Base-by-base conservation (phyloP, 2,888 invertebrate genomes). In the Macrophya annulata region DNA sequence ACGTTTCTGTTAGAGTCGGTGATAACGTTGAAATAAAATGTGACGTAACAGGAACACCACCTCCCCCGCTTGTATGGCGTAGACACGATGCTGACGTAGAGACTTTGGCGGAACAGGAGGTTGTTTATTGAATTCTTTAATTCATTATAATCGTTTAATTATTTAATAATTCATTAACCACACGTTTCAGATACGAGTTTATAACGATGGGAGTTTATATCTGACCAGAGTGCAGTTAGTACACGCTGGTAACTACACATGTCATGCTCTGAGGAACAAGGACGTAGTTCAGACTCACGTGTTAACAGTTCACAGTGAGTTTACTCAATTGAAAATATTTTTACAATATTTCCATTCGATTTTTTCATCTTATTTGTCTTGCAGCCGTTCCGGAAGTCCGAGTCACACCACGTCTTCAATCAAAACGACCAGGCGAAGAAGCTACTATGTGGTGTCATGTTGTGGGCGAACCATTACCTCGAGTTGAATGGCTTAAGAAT, bases 1-100 rank as follows among this genome's bases (percentile, higher is more conserved):
- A 96, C 89, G 94, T 97, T 86, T 95, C 96, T 51, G 96, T 96
- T 4, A 94, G 96, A 79, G 96, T 96, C 25, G 96, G 96, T 45
- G 97, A 97, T 93, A 97, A 97, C 91, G 96, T 97, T 83, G 97
- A 97, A 93, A 96, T 97, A 89, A 96, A 96, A 92, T 97, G 97
- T 92, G 97, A 97, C 92, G 96, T 97, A 79, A 96, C 95, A 40
- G 96, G 96, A 21, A 96, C 96, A 31, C 96, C 96, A 17, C 95
- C 96, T 9, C 96, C 96, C 3, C 96, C 96, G 21, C 95, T 97
- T 84, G 95, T 97, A 74, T 97, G 97, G 97, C 94, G 95, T 86
- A 94, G 97, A 86, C 95, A 96, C 92, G 95, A 95, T 45, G 94
- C 96, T 55, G 96, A 96, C 92, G 93, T 96, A 85, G 94, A 96